These are phyloP conservation scores for Oophaga sylvatica DNA, from an alignment of 2,797 vertebrate genomes.

Conservation along the genomic window DNA sequence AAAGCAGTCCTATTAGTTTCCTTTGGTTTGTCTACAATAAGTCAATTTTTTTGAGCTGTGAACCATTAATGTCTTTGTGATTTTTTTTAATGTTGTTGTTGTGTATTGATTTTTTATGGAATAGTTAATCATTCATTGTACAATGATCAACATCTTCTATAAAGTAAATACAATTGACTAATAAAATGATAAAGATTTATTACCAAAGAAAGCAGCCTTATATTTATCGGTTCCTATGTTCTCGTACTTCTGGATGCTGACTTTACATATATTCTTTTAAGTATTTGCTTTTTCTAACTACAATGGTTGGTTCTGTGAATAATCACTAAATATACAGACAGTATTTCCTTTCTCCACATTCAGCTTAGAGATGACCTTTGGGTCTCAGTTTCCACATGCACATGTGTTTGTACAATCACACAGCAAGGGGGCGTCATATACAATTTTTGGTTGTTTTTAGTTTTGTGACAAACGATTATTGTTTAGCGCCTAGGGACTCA, in stretches of 20 bases:
- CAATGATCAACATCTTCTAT: not conserved
- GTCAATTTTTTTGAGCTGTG: too few relatives aligned
- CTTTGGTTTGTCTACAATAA: too few relatives aligned
- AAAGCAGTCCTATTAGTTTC: too few relatives aligned
- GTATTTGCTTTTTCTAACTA: not conserved
- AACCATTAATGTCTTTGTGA: too few relatives aligned
- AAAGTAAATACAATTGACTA: not conserved
- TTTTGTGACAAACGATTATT: not conserved
- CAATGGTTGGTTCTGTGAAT: not conserved
- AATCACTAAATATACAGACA: not conserved
- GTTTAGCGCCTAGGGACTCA: not conserved
- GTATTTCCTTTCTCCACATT: not conserved
- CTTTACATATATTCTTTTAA: not conserved
- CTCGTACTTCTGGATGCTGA: not conserved
- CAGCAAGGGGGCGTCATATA: not conserved
- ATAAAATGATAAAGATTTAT: too few relatives aligned
- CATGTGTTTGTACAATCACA: constrained; percentile 27
- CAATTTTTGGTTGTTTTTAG: not conserved
- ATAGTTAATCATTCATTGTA: not conserved
- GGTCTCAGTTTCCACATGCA: constrained; percentile 4
- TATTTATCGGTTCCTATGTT: not conserved
- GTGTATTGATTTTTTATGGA: not conserved
- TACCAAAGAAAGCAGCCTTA: not conserved
- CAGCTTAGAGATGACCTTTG: not conserved
- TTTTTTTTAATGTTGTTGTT: too few relatives aligned